Percentiles rank a stretch among this genome's conserved stretches.
Conservation (phyloP, 1,140 invertebrate species). For the Dinoponera quadriceps region DNA sequence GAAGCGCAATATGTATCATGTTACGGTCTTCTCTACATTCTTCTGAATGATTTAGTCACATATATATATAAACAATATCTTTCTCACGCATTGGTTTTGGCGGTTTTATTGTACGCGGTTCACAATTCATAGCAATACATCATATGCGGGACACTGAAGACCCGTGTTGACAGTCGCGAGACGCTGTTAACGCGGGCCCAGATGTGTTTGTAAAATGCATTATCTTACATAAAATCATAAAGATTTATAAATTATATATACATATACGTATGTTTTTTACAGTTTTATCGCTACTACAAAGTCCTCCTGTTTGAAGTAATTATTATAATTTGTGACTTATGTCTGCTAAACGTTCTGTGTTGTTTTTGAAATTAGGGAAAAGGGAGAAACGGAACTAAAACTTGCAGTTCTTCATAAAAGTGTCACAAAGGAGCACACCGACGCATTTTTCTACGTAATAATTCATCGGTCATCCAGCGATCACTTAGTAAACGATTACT, state of each 20-base stretch:
- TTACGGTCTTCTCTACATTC: background rate
- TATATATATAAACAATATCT: background rate
- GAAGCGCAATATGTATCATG: background rate
- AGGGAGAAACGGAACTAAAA: background rate
- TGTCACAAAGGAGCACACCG: conserved; percentile 13
- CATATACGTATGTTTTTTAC: background rate
- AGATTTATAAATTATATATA: conserved; percentile 39
- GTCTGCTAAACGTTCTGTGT: conserved; percentile 10
- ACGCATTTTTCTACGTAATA: conserved; percentile 39
- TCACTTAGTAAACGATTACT: conserved; percentile 13
- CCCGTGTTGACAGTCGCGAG: too few relatives aligned
- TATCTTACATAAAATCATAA: conserved; percentile 6
- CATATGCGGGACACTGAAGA: background rate
- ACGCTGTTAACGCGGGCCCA: background rate
- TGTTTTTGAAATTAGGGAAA: conserved; percentile 14
- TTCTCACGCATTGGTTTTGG: background rate
- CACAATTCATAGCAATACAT: background rate
- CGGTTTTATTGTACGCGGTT: conserved; percentile 23
- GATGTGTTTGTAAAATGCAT: conserved; percentile 22
- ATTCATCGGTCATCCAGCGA: conserved; percentile 6
- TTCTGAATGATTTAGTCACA: conserved; percentile 23
- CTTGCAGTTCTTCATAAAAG: background rate
- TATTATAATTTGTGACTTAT: background rate
- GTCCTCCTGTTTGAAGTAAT: background rate
- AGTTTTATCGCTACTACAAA: conserved; percentile 15